phyloP scores from a whole-genome alignment of 2,888 invertebrate species.

The Steinernema carpocapsae region DNA sequence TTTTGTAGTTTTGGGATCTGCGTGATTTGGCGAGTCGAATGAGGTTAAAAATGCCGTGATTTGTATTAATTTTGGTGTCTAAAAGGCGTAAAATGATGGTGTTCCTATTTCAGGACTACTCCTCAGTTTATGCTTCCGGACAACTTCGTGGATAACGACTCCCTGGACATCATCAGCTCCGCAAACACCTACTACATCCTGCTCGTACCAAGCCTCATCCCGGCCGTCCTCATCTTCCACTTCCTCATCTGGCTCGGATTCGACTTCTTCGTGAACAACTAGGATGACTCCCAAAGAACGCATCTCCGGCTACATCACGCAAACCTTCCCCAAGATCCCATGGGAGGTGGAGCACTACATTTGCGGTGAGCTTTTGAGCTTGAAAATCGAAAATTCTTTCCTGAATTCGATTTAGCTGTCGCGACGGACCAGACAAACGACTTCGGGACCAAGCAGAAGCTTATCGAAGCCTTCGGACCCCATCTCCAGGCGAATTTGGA shows the following conservation, averaged over 20 bases:
- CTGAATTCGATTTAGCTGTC: not conserved
- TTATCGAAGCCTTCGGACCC: constrained; percentile 18
- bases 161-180: constrained; percentile 41
- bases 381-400: not conserved
- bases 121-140: constrained; percentile 41
- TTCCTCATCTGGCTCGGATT: constrained; percentile 43
- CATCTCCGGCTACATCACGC: not conserved
- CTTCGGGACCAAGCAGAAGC: not conserved
- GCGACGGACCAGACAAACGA: constrained; percentile 18
- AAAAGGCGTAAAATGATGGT: not conserved
- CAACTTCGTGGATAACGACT: constrained; percentile 43
- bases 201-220: constrained; percentile 43
- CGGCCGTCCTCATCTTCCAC: constrained; percentile 39
- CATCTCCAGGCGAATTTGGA: constrained; percentile 18
- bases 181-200: constrained; percentile 43
- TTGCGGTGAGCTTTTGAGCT: not conserved
- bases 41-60: not conserved
- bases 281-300: not conserved
- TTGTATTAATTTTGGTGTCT: not conserved
- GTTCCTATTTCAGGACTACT: not conserved
- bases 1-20: too few species aligned
- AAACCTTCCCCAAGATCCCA: constrained; percentile 6
- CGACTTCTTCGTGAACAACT: constrained; percentile 46
- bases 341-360: not conserved
- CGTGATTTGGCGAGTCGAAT: too few species aligned